These are phyloP conservation scores for Gymnorhina tibicen DNA, from an alignment of 2,113 vertebrate genomes.

Conservation along the genomic window DNA sequence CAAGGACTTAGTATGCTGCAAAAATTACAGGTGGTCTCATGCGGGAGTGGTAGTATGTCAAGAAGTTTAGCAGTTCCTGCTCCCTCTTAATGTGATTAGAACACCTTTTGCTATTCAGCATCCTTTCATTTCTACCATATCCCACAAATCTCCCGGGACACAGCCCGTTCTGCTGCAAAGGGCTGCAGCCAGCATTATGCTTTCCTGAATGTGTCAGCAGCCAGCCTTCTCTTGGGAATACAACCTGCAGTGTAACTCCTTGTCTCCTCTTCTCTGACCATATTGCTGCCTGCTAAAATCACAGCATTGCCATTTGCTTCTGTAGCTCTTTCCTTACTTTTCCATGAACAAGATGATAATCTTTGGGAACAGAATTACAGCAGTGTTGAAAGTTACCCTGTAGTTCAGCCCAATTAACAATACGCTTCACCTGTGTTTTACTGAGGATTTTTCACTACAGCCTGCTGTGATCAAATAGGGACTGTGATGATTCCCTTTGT, in stretches of 20 bases:
- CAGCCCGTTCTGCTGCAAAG: background rate
- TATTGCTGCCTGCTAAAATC: background rate
- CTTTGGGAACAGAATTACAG: conserved; percentile 44
- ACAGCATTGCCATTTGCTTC: background rate
- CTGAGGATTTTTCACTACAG: background rate
- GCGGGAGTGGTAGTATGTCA: background rate
- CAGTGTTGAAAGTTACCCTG: conserved; percentile 11
- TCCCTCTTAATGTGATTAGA: background rate
- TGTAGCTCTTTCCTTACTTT: background rate
- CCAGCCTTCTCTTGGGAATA: background rate
- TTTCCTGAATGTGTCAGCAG: background rate
- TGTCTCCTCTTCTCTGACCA: accelerated
- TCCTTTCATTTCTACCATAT: background rate
- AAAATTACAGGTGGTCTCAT: background rate
- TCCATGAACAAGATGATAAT: conserved; percentile 34
- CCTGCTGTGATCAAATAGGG: background rate
- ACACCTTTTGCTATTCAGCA: background rate
- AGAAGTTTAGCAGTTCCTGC: background rate
- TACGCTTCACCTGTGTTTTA: background rate
- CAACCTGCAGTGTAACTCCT: background rate
- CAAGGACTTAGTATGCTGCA: background rate
- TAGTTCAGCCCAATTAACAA: conserved; percentile 35
- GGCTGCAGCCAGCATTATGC: background rate
- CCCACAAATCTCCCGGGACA: background rate
- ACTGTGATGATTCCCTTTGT: background rate